These are phyloP conservation scores for Tillus elongatus DNA, from an alignment of 2,888 invertebrate genomes.

Conservation along the genomic window DNA sequence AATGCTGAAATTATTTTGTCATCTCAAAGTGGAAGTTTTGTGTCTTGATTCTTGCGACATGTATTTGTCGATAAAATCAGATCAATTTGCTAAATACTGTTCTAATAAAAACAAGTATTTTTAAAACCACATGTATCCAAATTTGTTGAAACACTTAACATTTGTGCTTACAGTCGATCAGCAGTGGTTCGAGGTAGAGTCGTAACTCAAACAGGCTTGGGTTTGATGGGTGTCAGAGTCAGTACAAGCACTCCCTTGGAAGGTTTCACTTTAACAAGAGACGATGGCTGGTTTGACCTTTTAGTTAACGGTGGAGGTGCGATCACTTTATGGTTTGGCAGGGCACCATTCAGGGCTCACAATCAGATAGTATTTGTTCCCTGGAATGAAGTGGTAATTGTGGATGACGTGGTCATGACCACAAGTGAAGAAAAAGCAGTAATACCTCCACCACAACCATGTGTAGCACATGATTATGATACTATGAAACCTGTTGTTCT, in stretches of 20 bases:
- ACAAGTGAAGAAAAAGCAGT: conserved; percentile 69
- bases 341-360: conserved; percentile 82
- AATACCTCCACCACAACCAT: conserved; percentile 62
- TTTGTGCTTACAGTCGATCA: conserved; percentile 65
- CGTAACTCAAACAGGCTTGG: conserved; percentile 81
- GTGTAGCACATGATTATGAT: conserved; percentile 83
- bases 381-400: conserved; percentile 96
- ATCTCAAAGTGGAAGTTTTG: no score
- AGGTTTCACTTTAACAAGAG: conserved; percentile 88
- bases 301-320: conserved; percentile 99
- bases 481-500: conserved; percentile 87
- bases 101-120: no score
- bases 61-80: no score
- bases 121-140: no score
- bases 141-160: no score
- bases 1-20: no score
- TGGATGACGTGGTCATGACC: conserved; percentile 80
- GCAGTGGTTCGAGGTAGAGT: conserved; percentile 96
- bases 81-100: no score
- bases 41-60: no score
- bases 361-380: conserved; percentile 86
- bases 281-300: conserved; percentile 95
- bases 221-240: conserved; percentile 91
- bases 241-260: conserved; percentile 89
- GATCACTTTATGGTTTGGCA: conserved; percentile 88